These are phyloP conservation scores for Aix galericulata DNA, from an alignment of 2,113 vertebrate genomes.

Conservation along the genomic window DNA sequence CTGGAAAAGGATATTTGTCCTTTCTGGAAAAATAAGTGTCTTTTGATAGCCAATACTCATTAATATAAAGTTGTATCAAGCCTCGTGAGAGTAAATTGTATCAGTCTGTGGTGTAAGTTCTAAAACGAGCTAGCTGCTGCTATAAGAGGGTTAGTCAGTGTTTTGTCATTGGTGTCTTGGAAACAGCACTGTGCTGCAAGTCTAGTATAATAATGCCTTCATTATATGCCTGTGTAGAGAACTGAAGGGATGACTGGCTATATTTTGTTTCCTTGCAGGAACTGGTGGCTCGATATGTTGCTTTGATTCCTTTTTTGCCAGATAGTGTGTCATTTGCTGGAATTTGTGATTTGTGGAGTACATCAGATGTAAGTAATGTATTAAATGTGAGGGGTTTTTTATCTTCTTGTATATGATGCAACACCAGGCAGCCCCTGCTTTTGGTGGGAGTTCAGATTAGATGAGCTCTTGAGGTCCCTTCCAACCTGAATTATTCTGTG, in stretches of 20 bases:
- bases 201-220: background rate
- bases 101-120: background rate
- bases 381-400: background rate
- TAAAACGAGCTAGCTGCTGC: background rate
- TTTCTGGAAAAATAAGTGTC: background rate
- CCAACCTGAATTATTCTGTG: background rate
- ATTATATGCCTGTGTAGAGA: accelerated
- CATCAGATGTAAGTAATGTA: conserved; percentile 87
- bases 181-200: background rate
- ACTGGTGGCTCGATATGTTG: conserved; percentile 88
- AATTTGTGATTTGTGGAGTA: conserved; percentile 93
- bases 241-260: background rate
- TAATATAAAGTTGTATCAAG: background rate
- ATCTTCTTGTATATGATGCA: background rate
- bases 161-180: background rate
- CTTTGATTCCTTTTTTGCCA: conserved; percentile 92
- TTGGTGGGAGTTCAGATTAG: background rate
- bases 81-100: background rate
- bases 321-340: conserved; percentile 89
- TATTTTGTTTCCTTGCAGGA: conserved; percentile 75
- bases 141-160: background rate
- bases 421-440: background rate
- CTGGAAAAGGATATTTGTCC: background rate
- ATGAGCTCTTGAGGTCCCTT: background rate
- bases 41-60: too few species aligned